phyloP scores from a whole-genome alignment of 2,113 vertebrate genomes.

The Mus musculus region GRCm39 chr13:114962001-114962500 shows the following conservation, averaged over 20 bases:
- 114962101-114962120: neutral
- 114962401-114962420: neutral
- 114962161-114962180: neutral
- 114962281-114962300: neutral
- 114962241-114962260: conserved; percentile 39
- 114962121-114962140: neutral
- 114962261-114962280: neutral
- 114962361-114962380: neutral
- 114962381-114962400: neutral
- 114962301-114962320: neutral
- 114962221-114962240: neutral
- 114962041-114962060: neutral
- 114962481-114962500: neutral
- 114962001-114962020: neutral
- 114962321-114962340: neutral
- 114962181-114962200: neutral
- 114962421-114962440: neutral
- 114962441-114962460: neutral
- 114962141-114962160: neutral
- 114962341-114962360: neutral
- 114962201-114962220: conserved; percentile 1
- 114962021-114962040: neutral
- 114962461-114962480: neutral
- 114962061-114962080: neutral
- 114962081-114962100: neutral